Evolutionary conservation across 2,888 invertebrate species (phyloP).

Genomic region (Itoplectis maculator): DNA sequence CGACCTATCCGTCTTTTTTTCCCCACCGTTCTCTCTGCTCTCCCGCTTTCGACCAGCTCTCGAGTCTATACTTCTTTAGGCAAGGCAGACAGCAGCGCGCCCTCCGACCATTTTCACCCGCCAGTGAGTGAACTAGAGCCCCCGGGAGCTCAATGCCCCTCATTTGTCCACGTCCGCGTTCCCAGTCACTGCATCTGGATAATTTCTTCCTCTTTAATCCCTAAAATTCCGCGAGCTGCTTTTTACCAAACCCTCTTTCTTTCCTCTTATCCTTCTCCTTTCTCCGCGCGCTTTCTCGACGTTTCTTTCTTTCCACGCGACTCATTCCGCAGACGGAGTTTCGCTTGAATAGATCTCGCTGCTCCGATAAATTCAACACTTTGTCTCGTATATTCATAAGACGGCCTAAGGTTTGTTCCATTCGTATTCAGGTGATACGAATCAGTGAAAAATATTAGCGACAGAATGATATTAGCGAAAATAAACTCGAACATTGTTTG

Average conservation of each 20-base stretch:
- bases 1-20: slow-evolving; percentile 54
- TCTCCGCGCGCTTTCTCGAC: not conserved
- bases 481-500: not conserved
- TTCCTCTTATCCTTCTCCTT: slow-evolving; percentile 35
- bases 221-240: slow-evolving; percentile 53
- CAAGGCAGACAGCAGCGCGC: slow-evolving; percentile 51
- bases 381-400: not conserved
- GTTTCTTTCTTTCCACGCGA: slow-evolving; percentile 1
- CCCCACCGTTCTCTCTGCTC: slow-evolving; percentile 17
- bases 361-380: slow-evolving; percentile 21
- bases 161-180: slow-evolving; percentile 78
- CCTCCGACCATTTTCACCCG: slow-evolving; percentile 63
- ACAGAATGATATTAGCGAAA: not conserved
- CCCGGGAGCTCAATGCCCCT: slow-evolving; percentile 71
- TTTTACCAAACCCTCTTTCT: slow-evolving; percentile 51
- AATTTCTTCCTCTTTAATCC: slow-evolving; percentile 77
- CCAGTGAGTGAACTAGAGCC: slow-evolving; percentile 42
- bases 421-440: not conserved
- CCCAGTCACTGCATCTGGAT: slow-evolving; percentile 75
- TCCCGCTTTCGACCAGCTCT: slow-evolving; percentile 33
- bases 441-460: too few relatives aligned
- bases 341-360: slow-evolving; percentile 22
- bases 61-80: slow-evolving; percentile 48
- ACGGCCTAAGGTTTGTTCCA: not conserved
- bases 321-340: not conserved